Evolutionary conservation across 2,888 invertebrate genomes (phyloP).

Genomic region (Amblyteles armatorius): DNA sequence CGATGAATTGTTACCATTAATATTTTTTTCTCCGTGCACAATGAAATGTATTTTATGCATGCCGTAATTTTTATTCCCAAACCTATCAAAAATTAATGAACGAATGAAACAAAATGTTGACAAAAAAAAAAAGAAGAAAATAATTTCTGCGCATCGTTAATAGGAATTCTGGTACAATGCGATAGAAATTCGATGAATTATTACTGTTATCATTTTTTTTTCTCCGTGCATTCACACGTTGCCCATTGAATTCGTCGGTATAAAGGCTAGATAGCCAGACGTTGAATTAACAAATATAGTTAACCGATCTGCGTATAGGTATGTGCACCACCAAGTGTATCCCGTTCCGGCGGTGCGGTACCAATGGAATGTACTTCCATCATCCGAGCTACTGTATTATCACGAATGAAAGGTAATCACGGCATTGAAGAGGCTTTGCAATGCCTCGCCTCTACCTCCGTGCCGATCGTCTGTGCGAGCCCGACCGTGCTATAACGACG

Average conservation of each 20-base stretch:
- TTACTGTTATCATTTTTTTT: too few species aligned
- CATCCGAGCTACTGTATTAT: constrained; percentile 15
- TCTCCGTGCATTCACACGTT: too few species aligned
- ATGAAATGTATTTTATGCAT: too few species aligned
- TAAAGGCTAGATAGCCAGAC: neutral
- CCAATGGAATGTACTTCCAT: constrained; percentile 29
- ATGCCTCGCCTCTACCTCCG: constrained; percentile 12
- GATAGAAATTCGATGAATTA: too few species aligned
- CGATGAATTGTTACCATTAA: too few species aligned
- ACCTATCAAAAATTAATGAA: too few species aligned
- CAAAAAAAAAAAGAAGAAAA: too few species aligned
- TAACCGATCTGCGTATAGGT: neutral
- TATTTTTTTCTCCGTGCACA: too few species aligned
- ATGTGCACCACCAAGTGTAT: neutral
- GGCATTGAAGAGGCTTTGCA: constrained; percentile 33
- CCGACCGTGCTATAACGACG: neutral
- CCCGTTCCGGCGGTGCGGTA: neutral
- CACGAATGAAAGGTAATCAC: constrained; percentile 44
- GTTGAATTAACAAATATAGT: neutral
- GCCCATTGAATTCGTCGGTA: neutral
- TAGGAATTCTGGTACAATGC: too few species aligned
- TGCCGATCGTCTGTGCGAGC: constrained; percentile 20
- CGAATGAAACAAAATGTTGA: too few species aligned
- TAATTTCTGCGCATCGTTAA: too few species aligned
- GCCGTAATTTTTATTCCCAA: too few species aligned